A percentile compares a stretch with the other conserved stretches of the same genome.
Evolutionary conservation across 2,797 vertebrate genomes (phyloP).

Genomic region (Corythornis leucogaster): DNA sequence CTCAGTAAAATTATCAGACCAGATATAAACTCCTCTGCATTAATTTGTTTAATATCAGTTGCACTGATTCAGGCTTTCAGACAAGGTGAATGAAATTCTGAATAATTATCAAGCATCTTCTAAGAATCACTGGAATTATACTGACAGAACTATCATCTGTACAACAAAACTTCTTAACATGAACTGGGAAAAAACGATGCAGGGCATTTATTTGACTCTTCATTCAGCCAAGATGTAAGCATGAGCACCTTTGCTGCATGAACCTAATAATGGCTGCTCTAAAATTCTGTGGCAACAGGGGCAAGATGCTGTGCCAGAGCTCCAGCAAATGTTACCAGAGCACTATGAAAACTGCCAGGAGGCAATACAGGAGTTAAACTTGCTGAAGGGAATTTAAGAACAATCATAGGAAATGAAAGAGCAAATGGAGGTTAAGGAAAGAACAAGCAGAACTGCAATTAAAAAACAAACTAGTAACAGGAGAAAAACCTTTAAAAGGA

Average conservation of each 20-base stretch:
- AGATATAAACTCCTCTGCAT: neutral
- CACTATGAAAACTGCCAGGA: neutral
- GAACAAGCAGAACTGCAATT: neutral
- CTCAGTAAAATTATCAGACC: neutral
- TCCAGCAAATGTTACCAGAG: neutral
- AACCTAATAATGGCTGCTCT: neutral
- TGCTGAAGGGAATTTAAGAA: neutral
- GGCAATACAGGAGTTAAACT: neutral
- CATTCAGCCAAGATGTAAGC: neutral
- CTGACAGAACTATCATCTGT: neutral
- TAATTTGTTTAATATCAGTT: neutral
- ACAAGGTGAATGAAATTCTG: neutral
- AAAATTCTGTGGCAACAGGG: neutral
- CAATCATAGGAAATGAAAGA: neutral
- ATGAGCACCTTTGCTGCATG: neutral
- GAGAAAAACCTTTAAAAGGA: neutral
- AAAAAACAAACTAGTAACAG: neutral
- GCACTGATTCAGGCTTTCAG: neutral
- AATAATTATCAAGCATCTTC: neutral
- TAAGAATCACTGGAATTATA: neutral
- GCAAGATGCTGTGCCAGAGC: neutral
- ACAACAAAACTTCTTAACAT: neutral
- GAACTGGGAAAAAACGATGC: neutral
- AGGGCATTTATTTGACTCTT: neutral
- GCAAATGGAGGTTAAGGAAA: neutral